These are phyloP conservation scores for Bradysia coprophila DNA, from an alignment of 1,140 invertebrate species.

Conservation along the genomic window DNA sequence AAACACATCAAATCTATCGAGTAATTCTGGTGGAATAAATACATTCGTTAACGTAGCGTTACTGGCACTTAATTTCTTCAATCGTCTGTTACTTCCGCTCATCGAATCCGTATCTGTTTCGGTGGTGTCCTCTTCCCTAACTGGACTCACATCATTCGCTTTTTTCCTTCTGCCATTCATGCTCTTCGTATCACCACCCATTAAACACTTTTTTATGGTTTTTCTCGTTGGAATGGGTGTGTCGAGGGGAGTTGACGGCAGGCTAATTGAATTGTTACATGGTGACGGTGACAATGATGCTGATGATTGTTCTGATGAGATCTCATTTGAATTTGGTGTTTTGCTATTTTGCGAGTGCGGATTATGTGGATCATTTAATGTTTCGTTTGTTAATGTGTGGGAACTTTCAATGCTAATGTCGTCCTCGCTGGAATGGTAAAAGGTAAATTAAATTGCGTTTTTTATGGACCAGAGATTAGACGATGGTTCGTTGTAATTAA, in stretches of 20 bases:
- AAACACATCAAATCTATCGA: background rate
- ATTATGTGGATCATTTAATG: background rate
- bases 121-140: background rate
- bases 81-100: background rate
- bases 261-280: constrained; percentile 1
- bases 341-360: background rate
- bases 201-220: background rate
- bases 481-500: too few species aligned
- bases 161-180: constrained; percentile 1
- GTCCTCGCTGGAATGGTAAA: constrained; percentile 1
- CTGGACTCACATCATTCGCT: background rate
- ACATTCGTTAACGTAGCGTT: constrained; percentile 33
- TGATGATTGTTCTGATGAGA: constrained; percentile 1
- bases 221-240: background rate
- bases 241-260: background rate
- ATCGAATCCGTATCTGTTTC: background rate
- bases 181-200: background rate
- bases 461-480: too few species aligned
- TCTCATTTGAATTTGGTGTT: background rate
- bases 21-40: constrained; percentile 11
- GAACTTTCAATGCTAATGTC: background rate
- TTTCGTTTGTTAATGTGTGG: constrained; percentile 1
- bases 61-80: background rate
- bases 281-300: background rate
- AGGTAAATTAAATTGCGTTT: too few species aligned